Evolutionary conservation across 2,888 invertebrate species (phyloP), one percentile per base, ranked within the genome.

Genomic region (Cosmia trapezina): DNA sequence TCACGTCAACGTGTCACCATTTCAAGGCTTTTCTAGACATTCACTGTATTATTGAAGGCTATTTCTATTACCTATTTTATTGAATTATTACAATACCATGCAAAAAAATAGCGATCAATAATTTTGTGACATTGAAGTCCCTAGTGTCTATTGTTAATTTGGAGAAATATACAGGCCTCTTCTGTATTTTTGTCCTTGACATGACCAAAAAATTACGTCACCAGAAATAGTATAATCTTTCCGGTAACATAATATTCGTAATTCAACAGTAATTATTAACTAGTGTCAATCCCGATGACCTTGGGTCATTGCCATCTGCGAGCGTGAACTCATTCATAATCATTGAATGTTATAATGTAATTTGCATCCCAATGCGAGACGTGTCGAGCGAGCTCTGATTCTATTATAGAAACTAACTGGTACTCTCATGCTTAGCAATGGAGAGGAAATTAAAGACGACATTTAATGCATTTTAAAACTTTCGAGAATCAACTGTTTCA

Each of bases 291-390:
- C 81, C 68, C 59, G 68, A 75, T 84, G 88, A 89, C 92, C 91
- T 91, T 92, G 90, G 88, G 86, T 86, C 81, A 83, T 77, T 86
- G 89, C 89, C 89, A 87, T 87, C 86, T 84, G 87, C 83, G 79
- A 51, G 83, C 62, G 81, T 87, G 88, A 90, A 89, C 89, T 90
- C 92, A 90, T 91, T 91, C 89, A 89, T 88, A 89, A 89, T 85
- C 86, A 81, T 83, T 87, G 83, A 89, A 86, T 86, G 86, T 82
- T 89, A 84, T 89, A 87, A 91, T 89, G 87, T 90, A 89, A 91
- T 92, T 93, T 91, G 90, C 92, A 91, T 91, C 85, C 84, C 84
- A 90, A 92, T 91, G 88, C 83, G 84, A 56, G 65, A 76, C 83
- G 84, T 85, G 86, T 86, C 83, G 78, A 74, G 75, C 82, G 88